A percentile compares a stretch with the other conserved stretches of the same genome.
Evolutionary conservation across 2,888 invertebrate genomes (phyloP).

Genomic region (Bombylius discolor): DNA sequence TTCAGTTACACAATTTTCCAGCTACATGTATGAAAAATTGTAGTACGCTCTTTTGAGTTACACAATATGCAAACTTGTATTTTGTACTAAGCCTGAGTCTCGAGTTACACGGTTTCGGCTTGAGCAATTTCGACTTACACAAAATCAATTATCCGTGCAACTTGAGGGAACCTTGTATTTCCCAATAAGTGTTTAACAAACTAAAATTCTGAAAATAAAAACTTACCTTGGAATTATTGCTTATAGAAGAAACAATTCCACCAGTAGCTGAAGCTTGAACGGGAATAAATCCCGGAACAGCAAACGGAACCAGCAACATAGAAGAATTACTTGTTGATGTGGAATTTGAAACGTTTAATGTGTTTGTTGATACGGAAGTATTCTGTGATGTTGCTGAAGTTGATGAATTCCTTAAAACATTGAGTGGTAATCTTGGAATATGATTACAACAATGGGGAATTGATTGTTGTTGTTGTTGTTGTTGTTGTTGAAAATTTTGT

Average conservation of each 20-base stretch:
- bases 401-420: conserved; percentile 1
- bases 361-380: not conserved
- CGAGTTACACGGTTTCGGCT: no score
- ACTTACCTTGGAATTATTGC: conserved; percentile 27
- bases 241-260: conserved; percentile 13
- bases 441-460: not conserved
- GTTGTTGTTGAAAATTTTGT: not conserved
- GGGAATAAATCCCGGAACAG: conserved; percentile 22
- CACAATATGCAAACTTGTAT: no score
- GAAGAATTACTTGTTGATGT: conserved; percentile 18
- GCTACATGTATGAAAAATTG: no score
- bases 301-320: conserved; percentile 27
- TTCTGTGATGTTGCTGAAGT: conserved; percentile 2
- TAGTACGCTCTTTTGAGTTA: no score
- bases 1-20: no score
- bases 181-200: no score
- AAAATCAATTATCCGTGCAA: no score
- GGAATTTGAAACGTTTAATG: not conserved
- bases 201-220: conserved; percentile 1
- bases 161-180: no score
- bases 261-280: conserved; percentile 11
- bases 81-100: no score
- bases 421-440: not conserved
- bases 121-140: no score
- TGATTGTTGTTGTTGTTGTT: not conserved